Percentiles rank a stretch among this genome's conserved stretches.
Evolutionary conservation across 1,140 invertebrate species (phyloP).

Genomic region (Paramacrobiotus metropolitanus): DNA sequence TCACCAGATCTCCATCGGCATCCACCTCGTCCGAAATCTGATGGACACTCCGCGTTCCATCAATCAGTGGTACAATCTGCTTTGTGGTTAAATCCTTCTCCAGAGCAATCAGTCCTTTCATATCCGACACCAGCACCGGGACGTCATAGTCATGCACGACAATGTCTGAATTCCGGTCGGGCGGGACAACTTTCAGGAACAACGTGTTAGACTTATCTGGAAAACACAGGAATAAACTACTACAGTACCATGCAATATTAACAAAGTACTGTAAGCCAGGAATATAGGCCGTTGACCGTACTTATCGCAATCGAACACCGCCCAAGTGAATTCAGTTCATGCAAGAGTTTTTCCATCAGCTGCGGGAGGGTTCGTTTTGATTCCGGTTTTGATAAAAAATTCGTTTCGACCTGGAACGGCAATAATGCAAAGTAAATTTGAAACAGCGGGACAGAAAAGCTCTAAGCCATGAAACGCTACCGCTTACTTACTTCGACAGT

Average conservation of each 20-base stretch:
- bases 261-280: background rate
- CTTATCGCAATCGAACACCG: slow-evolving; percentile 16
- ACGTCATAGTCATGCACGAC: slow-evolving; percentile 2
- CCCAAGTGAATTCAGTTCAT: slow-evolving; percentile 17
- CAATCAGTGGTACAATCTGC: background rate
- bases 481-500: slow-evolving; percentile 23
- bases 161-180: background rate
- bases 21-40: slow-evolving; percentile 2
- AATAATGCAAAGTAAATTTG: slow-evolving; percentile 6
- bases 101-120: background rate
- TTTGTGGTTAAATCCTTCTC: background rate
- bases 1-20: background rate
- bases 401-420: slow-evolving; percentile 19
- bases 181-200: slow-evolving; percentile 23
- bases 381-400: slow-evolving; percentile 18
- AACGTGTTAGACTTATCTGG: slow-evolving; percentile 25
- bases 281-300: slow-evolving; percentile 10
- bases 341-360: slow-evolving; percentile 15
- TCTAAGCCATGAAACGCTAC: background rate
- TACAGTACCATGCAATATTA: slow-evolving; percentile 9
- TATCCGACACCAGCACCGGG: background rate
- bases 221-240: slow-evolving; percentile 11
- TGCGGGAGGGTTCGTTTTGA: slow-evolving; percentile 14
- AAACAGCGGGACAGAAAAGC: background rate
- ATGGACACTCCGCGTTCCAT: background rate